Evolutionary conservation across 1,140 invertebrate genomes (phyloP).

Genomic region (Nasonia giraulti): DNA sequence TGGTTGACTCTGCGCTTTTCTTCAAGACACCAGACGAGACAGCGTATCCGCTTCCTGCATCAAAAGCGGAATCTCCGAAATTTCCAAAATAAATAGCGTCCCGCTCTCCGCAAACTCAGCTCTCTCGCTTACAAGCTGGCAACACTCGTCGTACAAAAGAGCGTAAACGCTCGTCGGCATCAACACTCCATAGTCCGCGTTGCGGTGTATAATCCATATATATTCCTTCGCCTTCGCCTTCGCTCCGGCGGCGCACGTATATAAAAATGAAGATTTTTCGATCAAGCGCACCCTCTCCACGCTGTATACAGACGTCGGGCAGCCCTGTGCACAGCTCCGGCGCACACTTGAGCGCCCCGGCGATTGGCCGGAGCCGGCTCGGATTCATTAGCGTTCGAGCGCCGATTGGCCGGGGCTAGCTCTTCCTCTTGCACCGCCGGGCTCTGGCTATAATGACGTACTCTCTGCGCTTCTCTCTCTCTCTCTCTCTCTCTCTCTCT

Average conservation of each 20-base stretch:
- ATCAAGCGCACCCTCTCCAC: constrained; percentile 48
- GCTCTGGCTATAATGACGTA: constrained; percentile 61
- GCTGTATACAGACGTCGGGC: neutral
- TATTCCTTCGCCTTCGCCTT: neutral
- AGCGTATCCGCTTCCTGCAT: neutral
- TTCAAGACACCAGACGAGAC: neutral
- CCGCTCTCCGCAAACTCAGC: neutral
- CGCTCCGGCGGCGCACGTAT: constrained; percentile 6
- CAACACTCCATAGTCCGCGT: constrained; percentile 16
- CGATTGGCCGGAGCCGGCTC: constrained; percentile 65
- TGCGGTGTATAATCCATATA: neutral
- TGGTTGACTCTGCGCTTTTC: neutral
- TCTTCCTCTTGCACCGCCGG: constrained; percentile 64
- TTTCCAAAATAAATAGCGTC: no score
- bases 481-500: constrained; percentile 31
- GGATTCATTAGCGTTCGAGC: constrained; percentile 68
- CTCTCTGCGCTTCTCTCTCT: constrained; percentile 41
- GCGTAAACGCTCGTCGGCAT: constrained; percentile 45
- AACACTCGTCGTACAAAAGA: constrained; percentile 9
- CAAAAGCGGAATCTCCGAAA: neutral
- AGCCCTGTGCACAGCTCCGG: no score
- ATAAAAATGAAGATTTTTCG: constrained; percentile 49
- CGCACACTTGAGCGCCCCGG: constrained; percentile 50
- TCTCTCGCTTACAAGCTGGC: constrained; percentile 23
- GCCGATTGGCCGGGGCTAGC: constrained; percentile 62